A percentile compares a stretch with the other conserved stretches of the same genome.
These are phyloP conservation scores for Panulirus ornatus DNA, from an alignment of 1,140 invertebrate genomes.

Conservation along the genomic window DNA sequence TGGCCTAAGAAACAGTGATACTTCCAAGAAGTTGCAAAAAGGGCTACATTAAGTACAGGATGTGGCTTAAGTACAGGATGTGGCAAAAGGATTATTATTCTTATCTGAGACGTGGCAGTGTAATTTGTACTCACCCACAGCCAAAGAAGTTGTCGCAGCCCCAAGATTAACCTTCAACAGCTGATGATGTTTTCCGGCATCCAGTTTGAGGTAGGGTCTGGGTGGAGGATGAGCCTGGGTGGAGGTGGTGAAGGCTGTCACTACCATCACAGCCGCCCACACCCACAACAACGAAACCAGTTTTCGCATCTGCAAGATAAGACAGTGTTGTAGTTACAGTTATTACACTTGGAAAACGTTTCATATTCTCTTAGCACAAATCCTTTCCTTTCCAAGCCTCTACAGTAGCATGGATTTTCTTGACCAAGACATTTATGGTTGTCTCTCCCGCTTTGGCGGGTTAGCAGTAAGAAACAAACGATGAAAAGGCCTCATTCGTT, in stretches of 20 bases:
- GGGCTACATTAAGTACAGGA: no score
- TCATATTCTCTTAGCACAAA: no score
- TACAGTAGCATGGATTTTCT: no score
- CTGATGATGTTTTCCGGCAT: neutral
- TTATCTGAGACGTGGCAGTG: neutral
- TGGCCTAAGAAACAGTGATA: no score
- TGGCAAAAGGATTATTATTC: neutral
- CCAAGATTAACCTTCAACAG: neutral
- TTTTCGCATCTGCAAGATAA: conserved; percentile 12
- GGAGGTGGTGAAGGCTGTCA: neutral
- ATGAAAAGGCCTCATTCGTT: no score
- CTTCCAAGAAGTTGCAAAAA: no score
- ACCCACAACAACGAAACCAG: neutral
- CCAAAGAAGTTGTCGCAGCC: neutral
- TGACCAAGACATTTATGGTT: no score
- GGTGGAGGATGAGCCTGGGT: neutral
- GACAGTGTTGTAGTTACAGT: no score
- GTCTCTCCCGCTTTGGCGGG: no score
- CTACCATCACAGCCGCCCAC: neutral
- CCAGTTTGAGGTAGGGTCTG: neutral
- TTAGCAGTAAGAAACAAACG: no score
- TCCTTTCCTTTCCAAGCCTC: no score
- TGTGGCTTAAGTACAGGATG: neutral
- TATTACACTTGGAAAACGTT: no score
- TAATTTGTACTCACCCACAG: neutral